Base-by-base conservation (phyloP, 2,113 vertebrate species). In the Orthochromis indermauri region DNA sequence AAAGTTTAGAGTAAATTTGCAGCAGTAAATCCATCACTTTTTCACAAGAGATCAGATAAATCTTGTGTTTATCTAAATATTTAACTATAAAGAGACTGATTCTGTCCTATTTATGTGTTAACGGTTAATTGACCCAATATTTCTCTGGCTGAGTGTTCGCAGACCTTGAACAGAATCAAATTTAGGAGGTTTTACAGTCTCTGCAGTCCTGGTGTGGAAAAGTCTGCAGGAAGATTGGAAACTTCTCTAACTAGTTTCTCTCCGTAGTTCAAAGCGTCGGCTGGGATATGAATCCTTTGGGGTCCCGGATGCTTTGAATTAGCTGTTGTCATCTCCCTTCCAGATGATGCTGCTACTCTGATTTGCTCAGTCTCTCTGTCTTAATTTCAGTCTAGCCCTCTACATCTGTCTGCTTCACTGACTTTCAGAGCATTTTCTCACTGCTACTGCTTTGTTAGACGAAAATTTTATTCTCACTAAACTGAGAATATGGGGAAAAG, bases 301-400 rank as follows among this genome's bases (percentile, higher is more conserved):
- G 86, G 93, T 89, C n/a, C 31, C 1, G 54, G 42, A 81, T 66
- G 90, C 90, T 91, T 91, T 90, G 86, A 93, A 91, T 91, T 81
- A 91, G 88, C 40, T 89, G 92, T 88, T 87, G 85, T 91, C 33
- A 10, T 90, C 78, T 91, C 68, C 82, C 68, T 86, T 88, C 86
- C 84, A 89, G 88, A 92, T 83, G 82, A n/a, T 89, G 85, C 84
- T 79, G 84, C 86, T 26, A 17, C 86, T 93, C 88, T 89, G 89
- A 90, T 87, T 78, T 86, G 40, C 73, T 88, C 83, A 16, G 14
- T 82, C 40, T 81, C 86, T 82, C 76, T 31, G 59, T 59, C 35
- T 81, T 31, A 24, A 84, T 66, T 61, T 86, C 88, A 26, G 59
- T 73, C 82, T 86, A 80, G 47, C 68, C 68, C 68, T 54, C 57